Evolutionary conservation across 2,113 vertebrate species (phyloP).

Genomic region (Lamprotornis superbus): DNA sequence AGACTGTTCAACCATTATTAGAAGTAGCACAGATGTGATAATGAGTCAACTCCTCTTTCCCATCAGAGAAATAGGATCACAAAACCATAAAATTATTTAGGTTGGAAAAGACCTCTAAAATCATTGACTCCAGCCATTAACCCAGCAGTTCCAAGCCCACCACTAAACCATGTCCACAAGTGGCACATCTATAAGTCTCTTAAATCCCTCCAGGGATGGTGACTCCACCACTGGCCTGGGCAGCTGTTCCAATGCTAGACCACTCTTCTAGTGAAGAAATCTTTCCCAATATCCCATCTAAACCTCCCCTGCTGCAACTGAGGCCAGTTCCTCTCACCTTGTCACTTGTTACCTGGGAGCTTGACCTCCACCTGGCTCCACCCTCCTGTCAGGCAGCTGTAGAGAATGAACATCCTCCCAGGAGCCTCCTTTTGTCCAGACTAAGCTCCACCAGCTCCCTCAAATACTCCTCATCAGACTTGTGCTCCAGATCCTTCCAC

Average conservation of each 20-base stretch:
- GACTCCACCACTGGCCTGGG: too few relatives aligned
- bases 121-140: not conserved
- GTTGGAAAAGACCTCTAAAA: not conserved
- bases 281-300: not conserved
- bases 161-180: not conserved
- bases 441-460: not conserved
- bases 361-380: too few relatives aligned
- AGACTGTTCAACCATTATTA: not conserved
- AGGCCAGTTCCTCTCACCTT: not conserved
- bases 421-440: not conserved
- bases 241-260: not conserved
- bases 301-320: not conserved
- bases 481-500: not conserved
- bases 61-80: not conserved
- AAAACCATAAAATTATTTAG: not conserved
- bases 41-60: not conserved
- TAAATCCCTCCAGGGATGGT: not conserved
- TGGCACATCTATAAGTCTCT: not conserved
- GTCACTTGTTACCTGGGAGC: too few relatives aligned
- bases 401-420: not conserved
- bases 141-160: not conserved
- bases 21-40: not conserved
- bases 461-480: not conserved
- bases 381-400: not conserved
- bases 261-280: not conserved